Evolutionary conservation across 2,113 vertebrate species (phyloP).

Genomic region (Acanthochromis polyacanthus): DNA sequence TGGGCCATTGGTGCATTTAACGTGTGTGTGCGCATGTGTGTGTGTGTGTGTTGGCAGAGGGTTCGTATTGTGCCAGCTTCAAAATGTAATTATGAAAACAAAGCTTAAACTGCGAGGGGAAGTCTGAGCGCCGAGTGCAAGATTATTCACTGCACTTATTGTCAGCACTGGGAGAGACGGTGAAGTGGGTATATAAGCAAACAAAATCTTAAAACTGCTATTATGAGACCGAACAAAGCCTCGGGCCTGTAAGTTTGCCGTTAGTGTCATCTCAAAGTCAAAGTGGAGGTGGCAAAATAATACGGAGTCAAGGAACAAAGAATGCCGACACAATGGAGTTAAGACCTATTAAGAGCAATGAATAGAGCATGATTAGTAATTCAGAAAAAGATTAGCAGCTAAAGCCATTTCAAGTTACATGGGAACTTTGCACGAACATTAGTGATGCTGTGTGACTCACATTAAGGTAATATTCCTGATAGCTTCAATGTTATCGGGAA

Average conservation of each 20-base stretch:
- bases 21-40: background rate
- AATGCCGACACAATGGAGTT: conserved; percentile 53
- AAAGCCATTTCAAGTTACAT: conserved; percentile 36
- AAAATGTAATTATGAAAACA: conserved; percentile 78
- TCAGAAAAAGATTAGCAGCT: conserved; percentile 47
- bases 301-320: conserved; percentile 70
- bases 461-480: conserved; percentile 6
- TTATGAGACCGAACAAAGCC: conserved; percentile 60
- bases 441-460: background rate
- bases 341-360: conserved; percentile 55
- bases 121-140: conserved; percentile 50
- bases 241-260: conserved; percentile 44
- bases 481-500: background rate
- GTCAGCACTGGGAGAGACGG: conserved; percentile 33
- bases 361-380: conserved; percentile 65
- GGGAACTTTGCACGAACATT: conserved; percentile 15
- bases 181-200: conserved; percentile 57
- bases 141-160: conserved; percentile 58
- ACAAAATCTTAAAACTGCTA: conserved; percentile 59
- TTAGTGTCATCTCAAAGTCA: conserved; percentile 76
- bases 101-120: conserved; percentile 62
- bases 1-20: conserved; percentile 41
- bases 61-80: conserved; percentile 54
- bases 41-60: conserved; percentile 16
- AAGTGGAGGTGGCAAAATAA: conserved; percentile 69